These are phyloP conservation scores for Carposina sasakii DNA, from an alignment of 1,140 invertebrate genomes.

Conservation along the genomic window DNA sequence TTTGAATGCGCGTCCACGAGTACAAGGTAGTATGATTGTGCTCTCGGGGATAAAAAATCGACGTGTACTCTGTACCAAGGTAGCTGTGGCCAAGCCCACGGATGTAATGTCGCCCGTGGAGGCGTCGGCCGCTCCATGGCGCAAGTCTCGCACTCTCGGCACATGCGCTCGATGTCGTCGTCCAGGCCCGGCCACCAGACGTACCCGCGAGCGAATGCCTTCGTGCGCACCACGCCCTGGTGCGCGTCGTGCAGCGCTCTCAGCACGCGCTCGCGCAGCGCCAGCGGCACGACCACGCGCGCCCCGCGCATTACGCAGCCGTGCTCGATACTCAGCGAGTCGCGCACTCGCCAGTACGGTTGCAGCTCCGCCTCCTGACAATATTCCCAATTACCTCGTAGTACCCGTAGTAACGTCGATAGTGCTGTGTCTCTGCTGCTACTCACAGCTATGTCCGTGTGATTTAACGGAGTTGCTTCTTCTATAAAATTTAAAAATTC, in stretches of 20 bases:
- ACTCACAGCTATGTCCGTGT: neutral
- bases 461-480: neutral
- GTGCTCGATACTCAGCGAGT: constrained; percentile 5
- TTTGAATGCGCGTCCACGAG: constrained; percentile 17
- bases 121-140: constrained; percentile 1
- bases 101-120: neutral
- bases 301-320: constrained; percentile 2
- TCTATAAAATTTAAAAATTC: neutral
- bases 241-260: constrained; percentile 50
- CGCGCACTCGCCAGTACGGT: neutral
- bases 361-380: constrained; percentile 5
- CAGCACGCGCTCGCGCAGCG: neutral
- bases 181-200: constrained; percentile 67
- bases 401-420: neutral
- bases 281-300: neutral
- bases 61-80: constrained; percentile 5
- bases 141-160: neutral
- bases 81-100: constrained; percentile 4
- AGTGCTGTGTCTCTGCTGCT: neutral
- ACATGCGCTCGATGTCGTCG: constrained; percentile 42
- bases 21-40: constrained; percentile 9
- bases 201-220: constrained; percentile 57
- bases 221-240: constrained; percentile 65
- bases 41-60: constrained; percentile 8
- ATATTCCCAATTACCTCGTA: constrained; percentile 8